phyloP scores from a whole-genome alignment of 2,888 invertebrate genomes.

The Corythucha ciliata region DNA sequence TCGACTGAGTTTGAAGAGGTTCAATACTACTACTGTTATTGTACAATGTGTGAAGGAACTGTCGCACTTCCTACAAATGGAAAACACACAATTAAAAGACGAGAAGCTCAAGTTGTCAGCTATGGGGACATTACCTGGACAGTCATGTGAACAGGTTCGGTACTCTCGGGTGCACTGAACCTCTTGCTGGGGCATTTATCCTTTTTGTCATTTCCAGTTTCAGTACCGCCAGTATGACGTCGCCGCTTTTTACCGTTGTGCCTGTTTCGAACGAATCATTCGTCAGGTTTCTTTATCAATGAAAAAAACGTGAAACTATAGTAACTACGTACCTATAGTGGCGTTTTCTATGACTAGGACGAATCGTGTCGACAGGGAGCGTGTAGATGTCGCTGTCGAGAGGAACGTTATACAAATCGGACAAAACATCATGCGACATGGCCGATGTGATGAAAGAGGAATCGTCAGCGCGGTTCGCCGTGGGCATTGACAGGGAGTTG shows the following conservation, averaged over 20 bases:
- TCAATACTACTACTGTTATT: constrained; percentile 17
- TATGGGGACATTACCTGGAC: constrained; percentile 49
- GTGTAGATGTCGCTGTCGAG: constrained; percentile 83
- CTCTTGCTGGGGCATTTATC: constrained; percentile 23
- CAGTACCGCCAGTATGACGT: constrained; percentile 23
- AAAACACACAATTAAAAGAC: no score
- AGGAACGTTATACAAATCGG: constrained; percentile 78
- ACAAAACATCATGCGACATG: constrained; percentile 74
- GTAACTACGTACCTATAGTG: constrained; percentile 25
- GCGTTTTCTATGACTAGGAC: constrained; percentile 46
- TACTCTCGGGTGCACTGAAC: constrained; percentile 25
- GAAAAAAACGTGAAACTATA: background rate
- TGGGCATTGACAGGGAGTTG: constrained; percentile 63
- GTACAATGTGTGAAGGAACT: constrained; percentile 71
- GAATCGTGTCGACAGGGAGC: constrained; percentile 71
- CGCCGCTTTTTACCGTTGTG: constrained; percentile 28
- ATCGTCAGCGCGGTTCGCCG: constrained; percentile 63
- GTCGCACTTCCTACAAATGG: constrained; percentile 58
- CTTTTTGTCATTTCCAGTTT: constrained; percentile 8
- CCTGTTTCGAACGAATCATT: constrained; percentile 11
- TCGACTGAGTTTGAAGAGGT: constrained; percentile 22
- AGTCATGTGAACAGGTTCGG: constrained; percentile 72
- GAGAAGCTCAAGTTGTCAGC: no score
- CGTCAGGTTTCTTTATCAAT: no score
- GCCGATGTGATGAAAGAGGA: constrained; percentile 82